These are phyloP conservation scores for Tanytarsus gracilentus DNA, from an alignment of 2,888 invertebrate genomes.

Conservation along the genomic window DNA sequence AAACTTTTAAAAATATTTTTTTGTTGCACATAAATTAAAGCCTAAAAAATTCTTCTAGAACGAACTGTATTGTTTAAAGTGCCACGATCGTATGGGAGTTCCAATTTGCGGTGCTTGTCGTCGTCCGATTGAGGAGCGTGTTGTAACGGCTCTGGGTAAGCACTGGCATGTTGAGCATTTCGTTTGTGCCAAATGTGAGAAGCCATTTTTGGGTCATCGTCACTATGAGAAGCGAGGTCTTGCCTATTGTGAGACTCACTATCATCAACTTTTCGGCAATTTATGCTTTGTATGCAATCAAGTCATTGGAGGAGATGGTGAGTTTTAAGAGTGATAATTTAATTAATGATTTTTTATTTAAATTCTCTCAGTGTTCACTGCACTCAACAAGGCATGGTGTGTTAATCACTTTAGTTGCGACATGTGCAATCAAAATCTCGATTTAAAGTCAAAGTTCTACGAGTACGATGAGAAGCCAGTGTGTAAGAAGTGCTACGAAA, in stretches of 20 bases:
- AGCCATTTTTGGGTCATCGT: slow-evolving; percentile 96
- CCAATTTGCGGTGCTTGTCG: slow-evolving; percentile 99
- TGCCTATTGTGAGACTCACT: slow-evolving; percentile 98
- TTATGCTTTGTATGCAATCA: slow-evolving; percentile 98
- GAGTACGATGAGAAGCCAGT: slow-evolving; percentile 98
- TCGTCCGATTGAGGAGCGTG: slow-evolving; percentile 96
- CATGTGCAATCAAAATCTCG: slow-evolving; percentile 91
- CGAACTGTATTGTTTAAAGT: slow-evolving; percentile 93
- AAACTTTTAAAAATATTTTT: slow-evolving; percentile 4
- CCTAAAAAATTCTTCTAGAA: slow-evolving; percentile 49
- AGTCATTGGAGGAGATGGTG: slow-evolving; percentile 95
- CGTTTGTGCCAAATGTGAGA: slow-evolving; percentile 99
- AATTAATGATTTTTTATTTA: slow-evolving; percentile 3
- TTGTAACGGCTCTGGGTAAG: slow-evolving; percentile 96
- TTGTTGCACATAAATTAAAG: slow-evolving; percentile 2
- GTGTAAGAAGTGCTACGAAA: slow-evolving; percentile 97
- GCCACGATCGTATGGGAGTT: slow-evolving; percentile 99
- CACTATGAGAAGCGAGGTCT: slow-evolving; percentile 98
- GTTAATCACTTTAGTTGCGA: slow-evolving; percentile 97
- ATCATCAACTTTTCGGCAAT: slow-evolving; percentile 97
- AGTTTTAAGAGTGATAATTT: slow-evolving; percentile 36
- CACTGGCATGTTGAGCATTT: slow-evolving; percentile 99
- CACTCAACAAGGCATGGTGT: slow-evolving; percentile 98
- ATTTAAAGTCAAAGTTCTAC: slow-evolving; percentile 96
- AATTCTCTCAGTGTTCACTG: slow-evolving; percentile 74